phyloP scores from a whole-genome alignment of 2,797 vertebrate genomes.

The Chlorospingus flavigularis region DNA sequence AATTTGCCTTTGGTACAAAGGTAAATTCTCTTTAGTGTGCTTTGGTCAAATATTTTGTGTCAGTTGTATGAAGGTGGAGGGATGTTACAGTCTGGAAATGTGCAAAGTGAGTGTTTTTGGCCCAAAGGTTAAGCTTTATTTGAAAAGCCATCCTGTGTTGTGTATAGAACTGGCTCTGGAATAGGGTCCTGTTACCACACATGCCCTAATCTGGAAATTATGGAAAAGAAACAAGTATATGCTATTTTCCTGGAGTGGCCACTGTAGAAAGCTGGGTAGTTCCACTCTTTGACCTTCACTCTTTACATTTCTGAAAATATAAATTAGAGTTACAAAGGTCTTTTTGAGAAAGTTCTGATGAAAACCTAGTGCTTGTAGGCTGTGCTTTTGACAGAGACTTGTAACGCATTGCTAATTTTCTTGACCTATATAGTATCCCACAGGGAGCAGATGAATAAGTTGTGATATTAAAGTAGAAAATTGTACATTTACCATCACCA shows the following conservation, averaged over 20 bases:
- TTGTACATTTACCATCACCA: not conserved
- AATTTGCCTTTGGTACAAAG: not conserved
- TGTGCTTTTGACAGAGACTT: not conserved
- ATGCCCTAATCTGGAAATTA: not conserved
- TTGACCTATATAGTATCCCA: not conserved
- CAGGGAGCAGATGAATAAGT: not conserved
- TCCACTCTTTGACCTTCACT: not conserved
- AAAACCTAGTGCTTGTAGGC: not conserved
- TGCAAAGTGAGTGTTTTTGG: not conserved
- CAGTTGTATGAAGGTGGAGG: not conserved
- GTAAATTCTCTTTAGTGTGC: not conserved
- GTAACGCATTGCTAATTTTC: not conserved
- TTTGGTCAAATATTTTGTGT: not conserved
- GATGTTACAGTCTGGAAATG: not conserved
- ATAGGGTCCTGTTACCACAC: not conserved
- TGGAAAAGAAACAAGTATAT: not conserved
- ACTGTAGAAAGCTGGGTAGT: not conserved
- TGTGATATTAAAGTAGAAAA: not conserved
- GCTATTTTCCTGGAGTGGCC: not conserved
- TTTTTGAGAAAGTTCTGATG: not conserved
- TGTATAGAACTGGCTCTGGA: not conserved
- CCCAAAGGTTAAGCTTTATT: not conserved
- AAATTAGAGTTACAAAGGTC: not conserved
- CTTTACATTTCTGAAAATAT: not conserved
- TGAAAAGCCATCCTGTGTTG: not conserved